Conservation (phyloP, 2,113 vertebrate species). For the Girardinichthys multiradiatus region DNA sequence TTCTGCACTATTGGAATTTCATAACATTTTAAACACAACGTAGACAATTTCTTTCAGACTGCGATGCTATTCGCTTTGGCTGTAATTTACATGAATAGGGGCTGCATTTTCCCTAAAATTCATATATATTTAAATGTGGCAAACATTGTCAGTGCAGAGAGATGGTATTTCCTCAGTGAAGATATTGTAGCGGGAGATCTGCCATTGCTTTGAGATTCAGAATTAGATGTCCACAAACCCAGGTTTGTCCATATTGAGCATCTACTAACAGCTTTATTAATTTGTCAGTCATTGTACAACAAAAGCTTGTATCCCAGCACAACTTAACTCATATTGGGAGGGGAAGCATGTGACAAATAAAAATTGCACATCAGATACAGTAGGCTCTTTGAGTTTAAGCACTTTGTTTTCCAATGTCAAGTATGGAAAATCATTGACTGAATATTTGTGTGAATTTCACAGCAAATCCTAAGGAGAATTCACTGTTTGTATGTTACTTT, state of each 20-base stretch:
- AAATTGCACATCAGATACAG: too few relatives aligned
- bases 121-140: background rate
- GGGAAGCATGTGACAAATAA: too few relatives aligned
- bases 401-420: background rate
- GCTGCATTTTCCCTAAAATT: too few relatives aligned
- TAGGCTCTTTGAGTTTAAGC: too few relatives aligned
- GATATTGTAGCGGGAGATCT: too few relatives aligned
- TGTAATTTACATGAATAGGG: background rate
- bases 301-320: background rate
- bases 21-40: too few relatives aligned
- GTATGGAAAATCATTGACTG: background rate
- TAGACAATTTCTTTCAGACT: too few relatives aligned
- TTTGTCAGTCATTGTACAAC: background rate
- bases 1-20: background rate
- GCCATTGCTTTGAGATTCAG: too few relatives aligned
- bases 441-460: background rate
- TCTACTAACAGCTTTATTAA: background rate
- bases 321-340: background rate
- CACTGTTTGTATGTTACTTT: background rate
- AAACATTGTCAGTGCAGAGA: background rate
- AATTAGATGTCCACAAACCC: too few relatives aligned
- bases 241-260: too few relatives aligned
- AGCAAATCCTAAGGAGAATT: background rate
- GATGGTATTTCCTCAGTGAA: background rate
- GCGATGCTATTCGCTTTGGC: background rate